Evolutionary conservation across 2,888 invertebrate species (phyloP).

Genomic region (Brachypalpus laphriformis): DNA sequence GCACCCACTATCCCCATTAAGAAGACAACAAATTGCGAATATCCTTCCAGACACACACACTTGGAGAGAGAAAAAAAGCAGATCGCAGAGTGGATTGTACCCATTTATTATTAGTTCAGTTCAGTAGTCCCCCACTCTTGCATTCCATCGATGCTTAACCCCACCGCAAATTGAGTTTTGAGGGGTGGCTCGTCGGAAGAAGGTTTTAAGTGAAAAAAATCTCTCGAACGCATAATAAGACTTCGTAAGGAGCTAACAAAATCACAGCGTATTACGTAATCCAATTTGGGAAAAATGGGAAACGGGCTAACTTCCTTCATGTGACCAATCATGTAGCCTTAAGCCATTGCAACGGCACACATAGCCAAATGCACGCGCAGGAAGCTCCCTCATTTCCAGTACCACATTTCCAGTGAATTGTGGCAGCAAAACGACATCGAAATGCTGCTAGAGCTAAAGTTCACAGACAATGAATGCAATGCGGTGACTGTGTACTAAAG

Average conservation of each 20-base stretch:
- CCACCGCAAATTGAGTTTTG: slow-evolving; percentile 4
- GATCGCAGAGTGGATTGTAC: slow-evolving; percentile 30
- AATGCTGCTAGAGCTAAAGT: slow-evolving; percentile 24
- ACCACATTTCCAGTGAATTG: slow-evolving; percentile 8
- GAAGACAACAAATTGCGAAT: slow-evolving; percentile 51
- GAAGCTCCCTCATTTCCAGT: neutral
- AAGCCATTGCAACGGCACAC: slow-evolving; percentile 10
- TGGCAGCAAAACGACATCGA: slow-evolving; percentile 33
- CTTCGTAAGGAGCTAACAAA: slow-evolving; percentile 44
- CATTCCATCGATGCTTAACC: neutral
- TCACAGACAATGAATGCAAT: slow-evolving; percentile 40
- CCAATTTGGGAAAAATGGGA: slow-evolving; percentile 40
- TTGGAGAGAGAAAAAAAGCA: neutral
- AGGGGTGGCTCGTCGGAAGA: neutral
- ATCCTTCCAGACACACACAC: slow-evolving; percentile 20
- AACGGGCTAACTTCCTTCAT: slow-evolving; percentile 21
- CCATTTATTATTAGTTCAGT: slow-evolving; percentile 32
- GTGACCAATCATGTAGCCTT: slow-evolving; percentile 27
- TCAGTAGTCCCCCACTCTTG: neutral
- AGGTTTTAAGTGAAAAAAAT: slow-evolving; percentile 45
- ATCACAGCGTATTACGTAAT: slow-evolving; percentile 49
- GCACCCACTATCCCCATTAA: neutral
- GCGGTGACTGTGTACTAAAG: neutral
- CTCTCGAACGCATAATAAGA: slow-evolving; percentile 34
- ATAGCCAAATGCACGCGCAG: neutral